Percentiles rank a stretch among this genome's conserved stretches.
Conservation (phyloP, 2,797 vertebrate species). For the Tadarida brasiliensis region DNA sequence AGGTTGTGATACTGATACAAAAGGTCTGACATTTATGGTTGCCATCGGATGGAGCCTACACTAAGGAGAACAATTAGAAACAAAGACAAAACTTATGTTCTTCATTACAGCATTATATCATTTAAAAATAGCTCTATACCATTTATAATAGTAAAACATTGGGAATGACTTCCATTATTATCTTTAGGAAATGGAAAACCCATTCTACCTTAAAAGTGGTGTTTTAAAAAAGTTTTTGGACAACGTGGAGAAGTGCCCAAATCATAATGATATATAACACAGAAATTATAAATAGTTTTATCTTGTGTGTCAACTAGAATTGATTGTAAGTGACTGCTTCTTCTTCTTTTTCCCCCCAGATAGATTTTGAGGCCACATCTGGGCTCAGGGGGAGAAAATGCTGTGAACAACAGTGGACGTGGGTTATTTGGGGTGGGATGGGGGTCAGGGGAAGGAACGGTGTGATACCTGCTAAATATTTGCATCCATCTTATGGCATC, state of each 20-base stretch:
- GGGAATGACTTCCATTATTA: background rate
- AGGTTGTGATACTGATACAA: background rate
- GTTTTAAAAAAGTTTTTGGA: background rate
- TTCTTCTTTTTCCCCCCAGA: background rate
- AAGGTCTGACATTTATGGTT: background rate
- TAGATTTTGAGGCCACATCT: background rate
- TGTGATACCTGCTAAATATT: slow-evolving; percentile 2
- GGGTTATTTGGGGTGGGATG: background rate
- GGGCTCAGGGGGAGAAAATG: background rate
- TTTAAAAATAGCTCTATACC: slow-evolving; percentile 44
- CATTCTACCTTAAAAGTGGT: background rate
- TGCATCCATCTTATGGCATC: background rate
- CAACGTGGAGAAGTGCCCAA: background rate
- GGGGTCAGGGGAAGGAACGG: background rate
- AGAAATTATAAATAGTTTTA: background rate
- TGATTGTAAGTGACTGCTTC: background rate
- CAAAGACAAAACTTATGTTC: slow-evolving; percentile 29
- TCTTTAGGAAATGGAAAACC: slow-evolving; percentile 26
- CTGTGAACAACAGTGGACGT: background rate
- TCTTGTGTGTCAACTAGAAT: background rate
- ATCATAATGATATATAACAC: background rate
- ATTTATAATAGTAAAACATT: slow-evolving; percentile 34
- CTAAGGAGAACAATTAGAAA: background rate
- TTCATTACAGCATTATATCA: background rate
- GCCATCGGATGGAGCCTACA: background rate